Percentiles rank a stretch among this genome's conserved stretches.
Evolutionary conservation across 2,888 invertebrate genomes (phyloP).

Genomic region (Apamea sordens): DNA sequence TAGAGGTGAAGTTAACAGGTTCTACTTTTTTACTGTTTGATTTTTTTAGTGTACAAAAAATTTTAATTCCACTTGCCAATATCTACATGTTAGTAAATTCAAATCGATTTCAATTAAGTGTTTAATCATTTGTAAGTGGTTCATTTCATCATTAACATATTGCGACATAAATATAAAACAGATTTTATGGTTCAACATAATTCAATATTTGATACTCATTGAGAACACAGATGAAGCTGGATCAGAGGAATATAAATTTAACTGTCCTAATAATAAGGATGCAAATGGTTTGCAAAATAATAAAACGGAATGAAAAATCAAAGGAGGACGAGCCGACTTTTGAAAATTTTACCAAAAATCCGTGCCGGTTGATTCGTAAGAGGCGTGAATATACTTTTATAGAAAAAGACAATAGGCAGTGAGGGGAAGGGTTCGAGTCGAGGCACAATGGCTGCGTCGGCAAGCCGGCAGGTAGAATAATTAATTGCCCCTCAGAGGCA

Average conservation of each 20-base stretch:
- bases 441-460: conserved; percentile 69
- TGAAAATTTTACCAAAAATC: conserved; percentile 68
- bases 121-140: conserved; percentile 37
- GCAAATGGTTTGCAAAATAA: conserved; percentile 19
- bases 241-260: conserved; percentile 22
- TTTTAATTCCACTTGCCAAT: not conserved
- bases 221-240: conserved; percentile 27
- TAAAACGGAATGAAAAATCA: conserved; percentile 64
- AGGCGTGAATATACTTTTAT: conserved; percentile 70
- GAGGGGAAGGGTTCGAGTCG: conserved; percentile 62
- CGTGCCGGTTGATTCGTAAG: conserved; percentile 69
- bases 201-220: conserved; percentile 47
- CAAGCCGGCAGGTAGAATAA: conserved; percentile 77
- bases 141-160: conserved; percentile 36
- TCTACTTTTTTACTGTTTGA: not conserved
- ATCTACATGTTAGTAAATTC: not conserved
- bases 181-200: conserved; percentile 52
- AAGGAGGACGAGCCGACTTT: conserved; percentile 65
- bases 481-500: conserved; percentile 75
- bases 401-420: conserved; percentile 67
- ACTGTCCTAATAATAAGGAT: not conserved
- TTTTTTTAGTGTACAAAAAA: not conserved
- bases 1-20: not conserved
- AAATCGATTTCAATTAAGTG: conserved; percentile 36
- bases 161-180: conserved; percentile 34